Evolutionary conservation across 2,113 vertebrate genomes (phyloP), one percentile per base, ranked within the genome.

Genomic region (Uria lomvia): DNA sequence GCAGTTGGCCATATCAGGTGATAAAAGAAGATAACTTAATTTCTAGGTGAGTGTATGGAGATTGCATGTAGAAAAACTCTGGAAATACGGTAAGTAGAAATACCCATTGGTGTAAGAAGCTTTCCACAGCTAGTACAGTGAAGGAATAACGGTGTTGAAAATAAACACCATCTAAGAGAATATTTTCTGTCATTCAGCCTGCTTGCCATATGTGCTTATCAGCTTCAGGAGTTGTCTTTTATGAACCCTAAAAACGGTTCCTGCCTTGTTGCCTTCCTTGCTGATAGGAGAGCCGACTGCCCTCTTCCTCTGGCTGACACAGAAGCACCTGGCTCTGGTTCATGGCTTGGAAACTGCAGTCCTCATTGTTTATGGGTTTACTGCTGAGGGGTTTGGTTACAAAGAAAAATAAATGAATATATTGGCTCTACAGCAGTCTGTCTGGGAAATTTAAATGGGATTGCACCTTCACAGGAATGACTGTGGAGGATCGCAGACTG

Each of bases 231-330:
- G 9, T 0, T 62, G 32, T 75, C 21, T 87, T 72, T 56, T 53
- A 24, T 13, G 26, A 85, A 70, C 4, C 6, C 22, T 66, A 32
- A 63, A 50, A 88, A n/a, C 0, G 1, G 10, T 74, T 91, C 68
- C 13, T 52, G 7, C 40, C 43, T 87, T 75, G 34, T 56, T 0
- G 0, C 30, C 27, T 43, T 74, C n/a, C 78, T 75, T 5, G 2
- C 9, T 30, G 34, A 30, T 13, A 18, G 36, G 1, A 87, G 7
- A 62, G 19, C 49, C 3, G 1, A 32, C 34, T 62, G 53, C 52
- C 45, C n/a, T 68, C 45, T 74, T 88, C 4, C 4, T 82, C 72
- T 81, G 15, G 11, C 50, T 96, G 40, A 22, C 58, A 56, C 60
- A 87, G 84, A 60, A 90, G 73, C 71, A 55, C n/a, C n/a, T 27